Evolutionary conservation across 2,888 invertebrate species (phyloP).

Genomic region (Ferrisia virgata): DNA sequence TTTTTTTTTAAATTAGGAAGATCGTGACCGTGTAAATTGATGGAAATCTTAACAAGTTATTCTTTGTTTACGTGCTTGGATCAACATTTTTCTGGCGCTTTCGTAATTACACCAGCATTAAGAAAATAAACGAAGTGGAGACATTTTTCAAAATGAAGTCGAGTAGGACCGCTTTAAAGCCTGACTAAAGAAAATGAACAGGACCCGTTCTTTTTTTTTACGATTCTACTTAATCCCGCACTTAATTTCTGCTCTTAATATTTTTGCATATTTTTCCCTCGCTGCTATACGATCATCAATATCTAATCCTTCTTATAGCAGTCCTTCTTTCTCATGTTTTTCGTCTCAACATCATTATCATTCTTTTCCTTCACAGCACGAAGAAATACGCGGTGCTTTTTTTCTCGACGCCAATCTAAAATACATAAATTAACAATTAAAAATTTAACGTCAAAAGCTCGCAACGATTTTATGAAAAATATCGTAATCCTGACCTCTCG

Average conservation of each 20-base stretch:
- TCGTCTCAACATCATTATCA: constrained; percentile 26
- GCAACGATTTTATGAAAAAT: constrained; percentile 21
- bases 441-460: constrained; percentile 25
- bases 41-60: constrained; percentile 46
- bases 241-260: constrained; percentile 51
- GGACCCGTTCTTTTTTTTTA: constrained; percentile 38
- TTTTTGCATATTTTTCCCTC: constrained; percentile 48
- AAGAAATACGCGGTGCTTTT: background rate
- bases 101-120: constrained; percentile 45
- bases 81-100: constrained; percentile 45
- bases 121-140: constrained; percentile 46
- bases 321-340: constrained; percentile 27
- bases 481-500: constrained; percentile 37
- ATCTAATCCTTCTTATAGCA: constrained; percentile 41
- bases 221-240: constrained; percentile 49
- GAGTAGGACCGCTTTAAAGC: constrained; percentile 41
- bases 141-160: constrained; percentile 46
- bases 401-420: constrained; percentile 16
- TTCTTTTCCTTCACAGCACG: background rate
- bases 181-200: constrained; percentile 29
- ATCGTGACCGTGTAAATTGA: constrained; percentile 46
- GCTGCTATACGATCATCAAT: constrained; percentile 42
- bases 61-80: constrained; percentile 46
- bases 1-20: constrained; percentile 42
- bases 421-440: constrained; percentile 35